Evolutionary conservation across 2,888 invertebrate species (phyloP).

Genomic region (Caradrina kadenii): DNA sequence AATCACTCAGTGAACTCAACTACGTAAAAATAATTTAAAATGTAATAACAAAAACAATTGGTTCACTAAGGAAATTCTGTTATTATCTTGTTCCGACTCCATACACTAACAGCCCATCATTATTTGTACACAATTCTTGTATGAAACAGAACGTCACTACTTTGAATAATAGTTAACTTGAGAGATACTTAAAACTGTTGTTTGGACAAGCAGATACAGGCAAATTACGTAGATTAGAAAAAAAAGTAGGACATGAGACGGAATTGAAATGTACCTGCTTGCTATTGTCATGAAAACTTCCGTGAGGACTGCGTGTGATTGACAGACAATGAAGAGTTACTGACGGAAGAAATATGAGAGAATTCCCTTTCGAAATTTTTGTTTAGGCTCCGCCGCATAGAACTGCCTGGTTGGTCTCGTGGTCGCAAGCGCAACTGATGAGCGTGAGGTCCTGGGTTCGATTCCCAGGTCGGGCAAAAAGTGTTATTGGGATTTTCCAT

Average conservation of each 20-base stretch:
- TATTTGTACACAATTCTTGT: conserved; percentile 33
- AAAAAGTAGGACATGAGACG: conserved; percentile 9
- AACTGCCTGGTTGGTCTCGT: too few species aligned
- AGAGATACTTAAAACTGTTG: conserved; percentile 25
- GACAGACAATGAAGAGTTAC: conserved; percentile 20
- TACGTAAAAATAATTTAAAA: not conserved
- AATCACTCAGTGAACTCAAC: not conserved
- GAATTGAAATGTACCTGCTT: conserved; percentile 24
- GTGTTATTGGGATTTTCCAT: too few species aligned
- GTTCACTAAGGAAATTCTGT: conserved; percentile 33
- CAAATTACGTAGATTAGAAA: conserved; percentile 27
- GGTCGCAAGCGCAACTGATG: too few species aligned
- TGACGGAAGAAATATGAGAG: conserved; percentile 9
- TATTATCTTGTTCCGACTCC: conserved; percentile 40
- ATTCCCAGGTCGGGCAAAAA: too few species aligned
- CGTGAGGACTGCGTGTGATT: not conserved
- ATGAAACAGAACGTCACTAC: conserved; percentile 37
- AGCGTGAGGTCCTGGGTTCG: too few species aligned
- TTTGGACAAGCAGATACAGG: conserved; percentile 23
- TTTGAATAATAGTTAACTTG: conserved; percentile 28
- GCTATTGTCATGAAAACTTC: conserved; percentile 2
- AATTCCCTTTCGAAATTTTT: not conserved
- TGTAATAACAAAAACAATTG: not conserved
- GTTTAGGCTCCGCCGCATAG: not conserved
- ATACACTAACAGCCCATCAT: conserved; percentile 19